Evolutionary conservation across 2,888 invertebrate genomes (phyloP).

Genomic region (Chloroclystis v-ata): DNA sequence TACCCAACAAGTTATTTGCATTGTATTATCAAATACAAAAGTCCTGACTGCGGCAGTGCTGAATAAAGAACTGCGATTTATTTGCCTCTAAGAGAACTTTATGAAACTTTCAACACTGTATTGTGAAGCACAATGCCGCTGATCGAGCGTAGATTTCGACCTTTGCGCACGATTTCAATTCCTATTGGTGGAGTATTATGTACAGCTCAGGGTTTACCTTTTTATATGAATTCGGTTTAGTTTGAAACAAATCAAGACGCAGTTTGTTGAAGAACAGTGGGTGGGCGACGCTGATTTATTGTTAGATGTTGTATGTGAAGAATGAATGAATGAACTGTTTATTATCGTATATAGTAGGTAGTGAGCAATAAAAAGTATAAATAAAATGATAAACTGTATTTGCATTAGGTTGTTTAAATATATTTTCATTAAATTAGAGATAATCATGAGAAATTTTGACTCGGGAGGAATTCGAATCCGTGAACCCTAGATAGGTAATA

Average conservation of each 20-base stretch:
- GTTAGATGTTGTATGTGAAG: too few relatives aligned
- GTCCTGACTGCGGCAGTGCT: neutral
- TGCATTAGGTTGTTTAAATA: too few relatives aligned
- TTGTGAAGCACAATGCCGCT: constrained; percentile 19
- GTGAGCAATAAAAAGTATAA: too few relatives aligned
- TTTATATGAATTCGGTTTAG: neutral
- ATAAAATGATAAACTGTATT: too few relatives aligned
- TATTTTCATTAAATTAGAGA: too few relatives aligned
- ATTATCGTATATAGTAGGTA: too few relatives aligned
- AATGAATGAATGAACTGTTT: too few relatives aligned
- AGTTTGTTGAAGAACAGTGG: too few relatives aligned
- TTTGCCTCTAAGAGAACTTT: constrained; percentile 16
- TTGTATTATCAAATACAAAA: constrained; percentile 5
- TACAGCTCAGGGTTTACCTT: neutral
- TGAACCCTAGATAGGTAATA: too few relatives aligned
- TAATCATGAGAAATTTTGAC: too few relatives aligned
- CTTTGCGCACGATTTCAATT: neutral
- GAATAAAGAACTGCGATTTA: constrained; percentile 11
- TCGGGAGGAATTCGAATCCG: too few relatives aligned
- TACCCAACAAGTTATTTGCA: neutral
- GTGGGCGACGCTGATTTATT: too few relatives aligned
- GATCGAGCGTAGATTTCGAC: constrained; percentile 14
- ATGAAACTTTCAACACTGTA: constrained; percentile 16
- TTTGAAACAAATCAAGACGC: neutral
- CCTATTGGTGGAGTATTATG: neutral